Percentiles rank a stretch among this genome's conserved stretches.
These are phyloP conservation scores for Pelodiscus sinensis DNA, from an alignment of 2,113 vertebrate genomes.

Conservation along the genomic window DNA sequence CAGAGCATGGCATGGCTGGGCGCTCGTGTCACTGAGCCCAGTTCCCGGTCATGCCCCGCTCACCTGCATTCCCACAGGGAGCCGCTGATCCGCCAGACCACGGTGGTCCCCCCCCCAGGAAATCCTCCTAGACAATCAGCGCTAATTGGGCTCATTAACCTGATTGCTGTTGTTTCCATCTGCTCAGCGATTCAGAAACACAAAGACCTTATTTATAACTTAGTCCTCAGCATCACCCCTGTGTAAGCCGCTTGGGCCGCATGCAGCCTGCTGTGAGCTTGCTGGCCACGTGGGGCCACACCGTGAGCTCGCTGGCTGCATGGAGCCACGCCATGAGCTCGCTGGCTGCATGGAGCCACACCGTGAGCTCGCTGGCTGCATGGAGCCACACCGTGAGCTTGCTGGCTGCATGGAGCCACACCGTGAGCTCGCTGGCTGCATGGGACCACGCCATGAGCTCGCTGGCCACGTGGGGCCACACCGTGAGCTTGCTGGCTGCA, in stretches of 20 bases:
- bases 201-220: slow-evolving; percentile 71
- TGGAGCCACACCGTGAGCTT: too few species aligned
- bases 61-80: background rate
- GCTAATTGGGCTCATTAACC: slow-evolving; percentile 74
- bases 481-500: too few species aligned
- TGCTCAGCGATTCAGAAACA: background rate
- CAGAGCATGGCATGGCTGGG: too few species aligned
- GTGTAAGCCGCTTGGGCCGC: slow-evolving; percentile 55
- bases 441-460: too few species aligned
- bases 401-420: too few species aligned
- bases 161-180: slow-evolving; percentile 54
- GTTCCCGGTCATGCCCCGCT: background rate
- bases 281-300: background rate
- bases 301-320: background rate
- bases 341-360: too few species aligned
- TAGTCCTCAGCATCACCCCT: background rate
- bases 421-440: too few species aligned
- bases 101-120: background rate
- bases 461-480: too few species aligned
- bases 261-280: background rate
- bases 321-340: background rate
- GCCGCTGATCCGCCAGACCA: background rate
- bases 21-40: background rate
- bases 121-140: slow-evolving; percentile 51
- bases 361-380: too few species aligned